Evolutionary conservation across 2,797 vertebrate genomes (phyloP).

Genomic region (Channallabes apus): DNA sequence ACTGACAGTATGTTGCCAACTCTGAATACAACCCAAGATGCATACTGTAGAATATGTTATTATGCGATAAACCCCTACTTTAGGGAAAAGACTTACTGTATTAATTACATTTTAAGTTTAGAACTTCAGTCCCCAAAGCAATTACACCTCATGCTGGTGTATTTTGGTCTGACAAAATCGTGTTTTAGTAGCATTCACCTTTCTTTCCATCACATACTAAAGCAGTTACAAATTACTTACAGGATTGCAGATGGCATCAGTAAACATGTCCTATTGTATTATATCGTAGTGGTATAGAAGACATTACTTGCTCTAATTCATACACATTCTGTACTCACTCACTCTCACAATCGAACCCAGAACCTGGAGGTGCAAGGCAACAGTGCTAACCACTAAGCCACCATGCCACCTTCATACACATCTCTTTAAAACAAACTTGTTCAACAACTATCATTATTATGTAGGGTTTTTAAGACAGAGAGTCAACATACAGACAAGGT

Average conservation of each 20-base stretch:
- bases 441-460: constrained; percentile 60
- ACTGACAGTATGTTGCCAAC: constrained; percentile 3
- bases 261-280: constrained; percentile 38
- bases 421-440: constrained; percentile 26
- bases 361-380: too few species aligned
- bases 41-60: not conserved
- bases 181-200: not conserved
- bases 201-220: not conserved
- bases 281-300: constrained; percentile 8
- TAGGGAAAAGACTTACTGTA: not conserved
- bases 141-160: too few species aligned
- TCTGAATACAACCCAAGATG: not conserved
- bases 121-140: not conserved
- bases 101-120: not conserved
- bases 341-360: too few species aligned
- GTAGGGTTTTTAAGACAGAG: constrained; percentile 67
- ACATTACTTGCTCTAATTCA: constrained; percentile 25
- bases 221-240: constrained; percentile 38
- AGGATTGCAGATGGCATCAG: constrained; percentile 43
- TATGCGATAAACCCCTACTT: not conserved
- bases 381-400: too few species aligned
- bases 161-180: not conserved
- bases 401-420: not conserved
- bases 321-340: not conserved
- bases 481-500: constrained; percentile 73